Base-by-base conservation (phyloP, 2,113 vertebrate species). In the Hemibagrus wyckioides region DNA sequence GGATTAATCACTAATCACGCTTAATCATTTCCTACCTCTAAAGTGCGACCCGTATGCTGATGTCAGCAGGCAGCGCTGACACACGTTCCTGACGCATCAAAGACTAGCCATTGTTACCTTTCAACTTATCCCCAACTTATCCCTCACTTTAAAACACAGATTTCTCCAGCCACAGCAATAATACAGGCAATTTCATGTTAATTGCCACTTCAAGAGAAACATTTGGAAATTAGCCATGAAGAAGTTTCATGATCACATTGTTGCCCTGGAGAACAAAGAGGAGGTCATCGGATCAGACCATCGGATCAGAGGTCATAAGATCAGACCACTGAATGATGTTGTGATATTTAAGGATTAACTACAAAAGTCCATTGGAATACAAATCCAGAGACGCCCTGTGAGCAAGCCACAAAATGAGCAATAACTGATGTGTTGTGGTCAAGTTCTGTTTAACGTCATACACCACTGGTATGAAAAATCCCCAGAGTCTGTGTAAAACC, bases 21-120 rank as follows among this genome's bases (percentile, higher is more conserved):
- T 88, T 94, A 93, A 93, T 93, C 84, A 93, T 93, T 94, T 91
- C 88, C 90, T 83, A 87, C 89, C 41, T 83, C 87, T 61, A 76
- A 76, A n/a, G 41, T n/a, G 13, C 19, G 80, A 87, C 85, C 88
- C 91, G 92, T 91, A 92, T 92, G 93, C 84, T 33, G 86, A 89
- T 91, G 85, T 90, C 88, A 90, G 75, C 44, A 57, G 82, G 88
- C 80, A 90, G 30, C 61, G 36, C 11, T 65, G 81, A 67, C 87
- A 87, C 88, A 89, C 69, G 9, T 87, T 19, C 7, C 6, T 75
- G 83, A 76, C 14, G 19, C 33, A 30, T n/a, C 83, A 84, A 39
- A 63, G n/a, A 39, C 14, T 41, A 23, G 19, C 69, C 36, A 44
- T 30, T 15, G 4, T n/a, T 44, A 48, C 7, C 5, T 14, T 65